phyloP scores from a whole-genome alignment of 2,113 vertebrate species.

The Mandrillus leucophaeus region DNA sequence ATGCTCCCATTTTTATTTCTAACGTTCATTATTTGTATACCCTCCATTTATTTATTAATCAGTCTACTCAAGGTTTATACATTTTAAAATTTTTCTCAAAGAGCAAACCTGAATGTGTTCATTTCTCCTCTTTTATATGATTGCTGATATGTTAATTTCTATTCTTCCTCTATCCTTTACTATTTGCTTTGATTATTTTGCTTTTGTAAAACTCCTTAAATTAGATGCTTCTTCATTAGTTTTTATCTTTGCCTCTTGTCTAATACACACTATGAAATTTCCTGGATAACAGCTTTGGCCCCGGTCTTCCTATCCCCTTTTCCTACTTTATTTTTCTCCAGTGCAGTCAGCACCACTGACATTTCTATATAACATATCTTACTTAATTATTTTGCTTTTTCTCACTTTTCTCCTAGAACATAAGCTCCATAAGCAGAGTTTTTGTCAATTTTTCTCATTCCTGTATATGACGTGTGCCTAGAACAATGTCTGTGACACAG shows the following conservation, averaged over 20 bases:
- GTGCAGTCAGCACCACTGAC: accelerated
- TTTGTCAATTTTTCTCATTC: neutral
- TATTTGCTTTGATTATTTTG: neutral
- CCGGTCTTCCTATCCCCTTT: accelerated
- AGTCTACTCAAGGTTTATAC: neutral
- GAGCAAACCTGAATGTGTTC: neutral
- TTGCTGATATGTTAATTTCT: neutral
- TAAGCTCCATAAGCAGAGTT: neutral
- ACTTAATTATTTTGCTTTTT: neutral
- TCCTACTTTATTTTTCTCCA: neutral
- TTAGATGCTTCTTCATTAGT: neutral
- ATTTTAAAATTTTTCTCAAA: neutral
- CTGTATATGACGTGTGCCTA: neutral
- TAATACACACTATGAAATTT: neutral
- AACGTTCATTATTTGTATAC: neutral
- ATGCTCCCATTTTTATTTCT: neutral
- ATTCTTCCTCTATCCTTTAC: neutral
- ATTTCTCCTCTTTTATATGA: neutral
- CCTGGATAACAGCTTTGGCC: neutral
- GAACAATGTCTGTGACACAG: accelerated
- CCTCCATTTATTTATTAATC: neutral
- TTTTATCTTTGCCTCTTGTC: neutral
- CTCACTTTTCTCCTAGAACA: neutral
- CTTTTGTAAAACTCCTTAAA: neutral
- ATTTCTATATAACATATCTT: accelerated